Percentiles rank a stretch among this genome's conserved stretches.
phyloP scores from a whole-genome alignment of 2,113 vertebrate species.

The Nycticebus coucang region DNA sequence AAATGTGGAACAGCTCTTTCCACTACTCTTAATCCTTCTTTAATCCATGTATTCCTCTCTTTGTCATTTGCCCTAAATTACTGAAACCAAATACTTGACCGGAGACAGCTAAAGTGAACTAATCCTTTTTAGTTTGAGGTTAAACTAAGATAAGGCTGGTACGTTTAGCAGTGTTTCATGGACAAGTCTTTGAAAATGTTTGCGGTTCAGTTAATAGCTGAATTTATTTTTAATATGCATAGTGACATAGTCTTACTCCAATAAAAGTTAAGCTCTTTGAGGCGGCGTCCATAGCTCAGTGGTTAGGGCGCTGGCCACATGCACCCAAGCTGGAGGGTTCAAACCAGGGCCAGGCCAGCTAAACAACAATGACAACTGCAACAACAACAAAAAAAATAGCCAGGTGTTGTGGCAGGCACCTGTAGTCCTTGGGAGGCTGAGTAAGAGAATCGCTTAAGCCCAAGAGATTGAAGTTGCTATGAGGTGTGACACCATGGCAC shows the following conservation, averaged over 20 bases:
- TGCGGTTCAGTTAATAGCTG: conserved; percentile 28
- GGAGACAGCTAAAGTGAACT: not conserved
- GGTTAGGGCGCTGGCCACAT: no score
- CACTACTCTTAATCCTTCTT: not conserved
- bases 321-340: no score
- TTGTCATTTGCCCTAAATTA: conserved; percentile 40
- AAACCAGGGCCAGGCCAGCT: no score
- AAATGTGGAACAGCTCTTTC: conserved; percentile 31
- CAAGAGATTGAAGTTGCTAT: no score
- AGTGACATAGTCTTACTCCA: not conserved
- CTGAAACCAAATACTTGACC: conserved; percentile 49
- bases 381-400: no score
- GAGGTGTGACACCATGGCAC: no score
- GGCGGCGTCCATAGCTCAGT: no score
- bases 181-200: not conserved
- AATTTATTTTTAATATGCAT: not conserved
- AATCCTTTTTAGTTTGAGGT: not conserved
- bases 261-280: not conserved
- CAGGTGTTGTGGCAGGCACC: no score
- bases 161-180: not conserved
- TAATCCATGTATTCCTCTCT: conserved; percentile 26
- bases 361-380: no score
- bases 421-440: no score
- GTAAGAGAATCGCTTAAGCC: no score
- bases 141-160: not conserved